phyloP scores from a whole-genome alignment of 37 sponge, comb jelly and placozoan genomes.

The Aplysina aerophoba region DNA sequence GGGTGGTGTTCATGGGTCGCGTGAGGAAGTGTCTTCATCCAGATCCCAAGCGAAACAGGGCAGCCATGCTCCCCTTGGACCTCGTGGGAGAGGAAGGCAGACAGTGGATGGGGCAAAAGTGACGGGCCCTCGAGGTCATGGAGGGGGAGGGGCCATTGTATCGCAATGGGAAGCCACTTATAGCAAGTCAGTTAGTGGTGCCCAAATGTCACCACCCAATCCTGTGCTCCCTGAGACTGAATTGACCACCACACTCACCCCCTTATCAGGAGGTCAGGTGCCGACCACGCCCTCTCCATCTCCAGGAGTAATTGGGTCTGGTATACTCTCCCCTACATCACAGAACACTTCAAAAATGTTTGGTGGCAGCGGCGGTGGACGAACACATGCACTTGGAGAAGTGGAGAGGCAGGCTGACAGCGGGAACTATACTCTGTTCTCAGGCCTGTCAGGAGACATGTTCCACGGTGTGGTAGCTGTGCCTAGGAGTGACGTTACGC shows the following conservation, averaged over 20 bases:
- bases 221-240: not conserved
- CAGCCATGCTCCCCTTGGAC: not conserved
- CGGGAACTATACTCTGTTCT: constrained; percentile 1
- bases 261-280: not conserved
- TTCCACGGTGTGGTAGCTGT: too few species aligned
- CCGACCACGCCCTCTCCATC: not conserved
- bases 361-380: too few species aligned
- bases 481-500: too few species aligned
- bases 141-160: not conserved
- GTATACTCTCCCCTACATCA: not conserved
- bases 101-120: not conserved
- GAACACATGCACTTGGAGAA: not conserved
- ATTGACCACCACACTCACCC: not conserved
- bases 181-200: not conserved
- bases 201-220: not conserved
- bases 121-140: too few species aligned
- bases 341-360: not conserved
- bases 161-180: not conserved
- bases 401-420: not conserved
- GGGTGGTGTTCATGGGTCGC: too few species aligned
- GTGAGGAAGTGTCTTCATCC: too few species aligned
- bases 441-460: too few species aligned
- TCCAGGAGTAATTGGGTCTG: constrained; percentile 30
- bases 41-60: too few species aligned
- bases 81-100: not conserved